Base-by-base conservation (phyloP, 2,888 invertebrate species). In the Apotomis turbidana region DNA sequence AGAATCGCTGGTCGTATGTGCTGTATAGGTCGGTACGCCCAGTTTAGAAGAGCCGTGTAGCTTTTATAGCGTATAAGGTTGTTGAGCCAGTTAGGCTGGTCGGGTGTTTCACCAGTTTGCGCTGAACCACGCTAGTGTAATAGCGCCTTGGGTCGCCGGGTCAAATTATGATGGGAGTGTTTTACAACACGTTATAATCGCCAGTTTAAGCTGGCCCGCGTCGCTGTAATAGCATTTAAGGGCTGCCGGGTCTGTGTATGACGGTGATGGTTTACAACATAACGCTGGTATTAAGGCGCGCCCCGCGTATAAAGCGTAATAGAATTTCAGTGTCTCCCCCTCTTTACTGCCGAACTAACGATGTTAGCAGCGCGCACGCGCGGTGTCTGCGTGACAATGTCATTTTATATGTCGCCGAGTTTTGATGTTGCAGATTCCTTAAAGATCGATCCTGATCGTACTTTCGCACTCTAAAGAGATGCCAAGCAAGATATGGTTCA, bases 241-340 rank as follows among this genome's bases (percentile, higher is more conserved):
- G 38, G n/a, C 15, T 52, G 36, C n/a, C 54, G 52, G 64, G 55
- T 61, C 70, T 60, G 54, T n/a, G 54, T 70, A 66, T 51, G 55
- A 46, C 66, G 66, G 66, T 57, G 12, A 71, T 67, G 66, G 66
- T 72, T 74, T 70, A 68, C 70, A 54, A 60, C 69, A 68, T 73
- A 69, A 71, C 71, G 71, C 67, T 54, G 67, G 63, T 64, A 73
- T 71, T 71, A 71, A 61, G 71, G 69, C 71, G 71, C 59, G 69
- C 72, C 74, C 74, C 69, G 66, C 74, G 66, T 72, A 74, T 74
- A 74, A 74, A 72, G 72, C 62, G 73, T 74, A 74, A 74, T 74
- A 74, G 74, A 74, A 74, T 74, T 74, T 72, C 74, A 74, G 62
- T 71, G 74, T 71, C 73, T 70, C 73, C 73, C 69, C 70, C 74